A percentile compares a stretch with the other conserved stretches of the same genome.
Evolutionary conservation across 2,113 vertebrate species (phyloP).

Genomic region (Lasiurus borealis): DNA sequence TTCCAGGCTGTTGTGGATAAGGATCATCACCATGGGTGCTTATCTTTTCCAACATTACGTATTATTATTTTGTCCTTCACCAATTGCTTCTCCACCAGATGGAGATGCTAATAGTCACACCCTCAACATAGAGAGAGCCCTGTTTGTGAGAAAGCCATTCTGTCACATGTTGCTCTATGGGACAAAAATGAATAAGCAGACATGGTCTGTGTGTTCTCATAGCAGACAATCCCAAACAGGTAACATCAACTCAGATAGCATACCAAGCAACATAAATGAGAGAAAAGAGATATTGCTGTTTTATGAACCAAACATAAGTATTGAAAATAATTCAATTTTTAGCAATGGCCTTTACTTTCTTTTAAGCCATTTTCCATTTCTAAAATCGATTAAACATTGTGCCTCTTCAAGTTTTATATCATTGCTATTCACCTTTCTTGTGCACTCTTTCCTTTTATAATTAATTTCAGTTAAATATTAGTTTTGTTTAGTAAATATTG

Average conservation of each 20-base stretch:
- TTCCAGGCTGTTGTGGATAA: slow-evolving; percentile 17
- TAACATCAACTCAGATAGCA: not conserved
- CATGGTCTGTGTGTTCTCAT: slow-evolving; percentile 13
- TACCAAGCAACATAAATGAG: not conserved
- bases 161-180: not conserved
- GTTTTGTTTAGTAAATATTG: slow-evolving; percentile 70
- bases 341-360: not conserved
- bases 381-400: slow-evolving; percentile 52
- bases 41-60: not conserved
- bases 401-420: slow-evolving; percentile 54
- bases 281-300: slow-evolving; percentile 47
- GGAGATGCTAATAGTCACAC: not conserved
- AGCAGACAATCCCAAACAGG: not conserved
- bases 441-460: slow-evolving; percentile 62
- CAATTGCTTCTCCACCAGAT: not conserved
- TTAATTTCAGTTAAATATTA: slow-evolving; percentile 74
- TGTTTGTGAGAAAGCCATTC: not conserved
- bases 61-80: not conserved
- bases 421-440: slow-evolving; percentile 50
- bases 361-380: slow-evolving; percentile 29
- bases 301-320: slow-evolving; percentile 30
- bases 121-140: not conserved
- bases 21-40: not conserved
- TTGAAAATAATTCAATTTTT: slow-evolving; percentile 47
- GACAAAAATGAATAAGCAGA: not conserved